These are phyloP conservation scores for Beroe forskalii DNA, from an alignment of 37 sponge, comb jelly and placozoan genomes.

Conservation along the genomic window DNA sequence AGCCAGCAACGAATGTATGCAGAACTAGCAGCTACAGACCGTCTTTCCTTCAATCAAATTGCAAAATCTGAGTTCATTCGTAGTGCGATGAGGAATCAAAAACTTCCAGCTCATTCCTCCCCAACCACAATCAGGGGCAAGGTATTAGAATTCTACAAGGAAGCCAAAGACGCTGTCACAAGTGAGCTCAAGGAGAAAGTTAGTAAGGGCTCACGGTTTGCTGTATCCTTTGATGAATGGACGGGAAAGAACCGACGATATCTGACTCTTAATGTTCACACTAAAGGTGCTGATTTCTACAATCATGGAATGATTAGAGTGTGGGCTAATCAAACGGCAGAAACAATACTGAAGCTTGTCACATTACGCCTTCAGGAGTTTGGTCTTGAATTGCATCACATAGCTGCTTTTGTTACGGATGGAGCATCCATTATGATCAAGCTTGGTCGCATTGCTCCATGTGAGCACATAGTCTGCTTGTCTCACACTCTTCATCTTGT, in stretches of 20 bases:
- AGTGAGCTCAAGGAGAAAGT: not conserved
- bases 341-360: constrained; percentile 44
- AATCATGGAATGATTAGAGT: constrained; percentile 53
- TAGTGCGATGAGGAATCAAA: not conserved
- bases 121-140: constrained; percentile 9
- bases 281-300: not conserved
- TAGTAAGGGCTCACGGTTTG: not conserved
- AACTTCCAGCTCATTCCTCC: not conserved
- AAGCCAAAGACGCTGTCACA: constrained; percentile 18
- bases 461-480: not conserved
- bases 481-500: constrained; percentile 27
- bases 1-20: not conserved
- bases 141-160: constrained; percentile 2
- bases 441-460: not conserved
- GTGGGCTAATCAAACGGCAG: constrained; percentile 1
- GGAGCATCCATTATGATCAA: constrained; percentile 1
- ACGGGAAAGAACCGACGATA: not conserved
- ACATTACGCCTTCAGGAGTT: not conserved
- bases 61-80: not conserved
- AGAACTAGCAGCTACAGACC: not conserved
- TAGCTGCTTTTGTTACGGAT: constrained; percentile 23
- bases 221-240: constrained; percentile 46
- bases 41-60: not conserved
- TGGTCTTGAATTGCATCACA: not conserved
- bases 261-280: constrained; percentile 13